Conservation (phyloP, 2,888 invertebrate genomes). For the Allolobophora icterica region DNA sequence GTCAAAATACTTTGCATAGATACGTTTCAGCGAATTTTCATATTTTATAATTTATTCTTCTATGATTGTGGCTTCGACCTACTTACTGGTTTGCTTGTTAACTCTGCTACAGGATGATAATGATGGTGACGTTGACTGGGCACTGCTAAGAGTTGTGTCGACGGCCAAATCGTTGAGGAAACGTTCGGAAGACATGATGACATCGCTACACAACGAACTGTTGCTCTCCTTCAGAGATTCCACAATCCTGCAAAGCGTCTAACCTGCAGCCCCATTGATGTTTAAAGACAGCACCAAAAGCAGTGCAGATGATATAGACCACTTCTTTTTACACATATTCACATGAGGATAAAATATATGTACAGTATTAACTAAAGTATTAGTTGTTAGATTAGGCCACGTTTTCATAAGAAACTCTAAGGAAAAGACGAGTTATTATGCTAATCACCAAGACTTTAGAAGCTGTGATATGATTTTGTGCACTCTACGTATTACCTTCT, state of each 20-base stretch:
- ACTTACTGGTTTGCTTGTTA: neutral
- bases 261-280: neutral
- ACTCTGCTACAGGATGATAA: neutral
- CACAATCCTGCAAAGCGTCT: conserved; percentile 1
- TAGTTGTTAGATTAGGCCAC: neutral
- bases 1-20: too few species aligned
- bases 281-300: neutral
- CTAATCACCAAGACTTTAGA: conserved; percentile 9
- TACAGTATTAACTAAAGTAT: neutral
- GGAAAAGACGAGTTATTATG: neutral
- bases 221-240: neutral
- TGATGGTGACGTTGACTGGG: neutral
- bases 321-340: neutral
- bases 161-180: neutral
- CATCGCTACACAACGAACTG: neutral
- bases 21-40: neutral
- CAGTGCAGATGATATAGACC: neutral
- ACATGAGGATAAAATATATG: too few species aligned
- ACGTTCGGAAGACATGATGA: neutral
- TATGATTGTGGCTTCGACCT: neutral
- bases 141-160: neutral
- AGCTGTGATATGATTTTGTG: neutral
- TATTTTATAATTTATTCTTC: neutral
- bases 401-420: neutral
- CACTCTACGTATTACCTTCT: neutral